Conservation (phyloP, 37 sponge, comb jelly and placozoan species). For the Theonella swinhoei region DNA sequence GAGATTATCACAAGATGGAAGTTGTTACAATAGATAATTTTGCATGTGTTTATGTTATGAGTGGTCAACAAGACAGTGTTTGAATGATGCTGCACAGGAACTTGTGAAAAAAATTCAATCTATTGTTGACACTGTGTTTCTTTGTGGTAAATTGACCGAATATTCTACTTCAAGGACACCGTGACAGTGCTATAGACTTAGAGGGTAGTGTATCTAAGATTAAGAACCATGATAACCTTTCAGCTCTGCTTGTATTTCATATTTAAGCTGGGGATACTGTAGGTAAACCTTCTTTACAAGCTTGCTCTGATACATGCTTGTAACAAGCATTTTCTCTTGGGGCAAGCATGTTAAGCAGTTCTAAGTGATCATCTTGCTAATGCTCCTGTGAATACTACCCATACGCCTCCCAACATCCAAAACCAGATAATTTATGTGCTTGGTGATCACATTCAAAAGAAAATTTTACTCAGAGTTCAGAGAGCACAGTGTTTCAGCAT, state of each 20-base stretch:
- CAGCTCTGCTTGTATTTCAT: neutral
- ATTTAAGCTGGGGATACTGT: neutral
- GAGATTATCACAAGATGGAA: neutral
- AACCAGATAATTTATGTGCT: neutral
- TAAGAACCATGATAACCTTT: neutral
- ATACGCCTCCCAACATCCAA: neutral
- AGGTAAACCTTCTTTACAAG: too few relatives aligned
- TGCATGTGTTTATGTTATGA: too few relatives aligned
- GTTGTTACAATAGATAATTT: neutral
- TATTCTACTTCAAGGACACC: constrained; percentile 17
- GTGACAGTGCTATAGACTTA: constrained; percentile 3
- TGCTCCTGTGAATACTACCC: neutral
- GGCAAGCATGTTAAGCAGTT: too few relatives aligned
- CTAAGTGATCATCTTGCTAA: constrained; percentile 1
- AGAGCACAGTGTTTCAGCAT: constrained; percentile 1
- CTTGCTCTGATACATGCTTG: too few relatives aligned
- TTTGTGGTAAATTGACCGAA: neutral
- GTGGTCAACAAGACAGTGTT: neutral
- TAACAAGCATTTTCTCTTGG: too few relatives aligned
- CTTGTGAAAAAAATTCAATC: neutral
- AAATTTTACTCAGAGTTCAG: neutral
- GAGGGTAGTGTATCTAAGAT: neutral
- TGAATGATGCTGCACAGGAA: neutral
- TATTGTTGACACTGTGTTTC: neutral
- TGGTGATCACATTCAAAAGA: neutral